Evolutionary conservation across 30 jellyfish, hydroid and myxozoan species (phyloP), one percentile per base, ranked within the genome.

Genomic region (Aurelia sp.): DNA sequence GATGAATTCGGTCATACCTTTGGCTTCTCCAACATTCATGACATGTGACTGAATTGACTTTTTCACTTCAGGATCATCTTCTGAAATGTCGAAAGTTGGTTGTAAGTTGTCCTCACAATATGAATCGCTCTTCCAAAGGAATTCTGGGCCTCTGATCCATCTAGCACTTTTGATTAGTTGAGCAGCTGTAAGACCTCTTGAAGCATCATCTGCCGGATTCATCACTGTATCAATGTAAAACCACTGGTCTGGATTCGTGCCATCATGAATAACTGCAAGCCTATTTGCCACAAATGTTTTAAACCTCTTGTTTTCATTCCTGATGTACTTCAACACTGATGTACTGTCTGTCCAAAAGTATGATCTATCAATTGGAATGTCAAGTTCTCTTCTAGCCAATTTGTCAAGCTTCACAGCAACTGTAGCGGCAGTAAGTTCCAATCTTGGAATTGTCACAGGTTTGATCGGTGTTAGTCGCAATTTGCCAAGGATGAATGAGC

Each of bases 291-390:
- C 48, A 38, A 38, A 38, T 38, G 48, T 38, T 38, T 38, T 3
- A 38, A 38, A 38, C 5, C 48, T 38, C 48, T 38, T 38, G 8
- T 78, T 17, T 35, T 27, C 73, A 33, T 87, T 87, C 15, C 11
- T 48, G n/a, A 87, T 87, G 77, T 82, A 59, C 8, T 74, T 70
- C 73, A 81, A 60, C 27, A 83, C 95, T 13, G 82, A 41, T 21
- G 63, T 82, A 55, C 88, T 72, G 88, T 90, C 95, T 4, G 95
- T 82, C 95, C 97, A 90, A 66, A 82, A 72, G 4, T 63, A 30
- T 13, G 73, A 41, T 8, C 55, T 8, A 31, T 75, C 65, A 15
- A 70, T 13, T 33, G 51, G 19, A 16, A 64, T 24, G 47, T 41
- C 81, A 4, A 90, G 74, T 53, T 82, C 96, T 35, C 63, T 20